These are phyloP conservation scores for Octomys mimax DNA, from an alignment of 2,797 vertebrate species.

Conservation along the genomic window DNA sequence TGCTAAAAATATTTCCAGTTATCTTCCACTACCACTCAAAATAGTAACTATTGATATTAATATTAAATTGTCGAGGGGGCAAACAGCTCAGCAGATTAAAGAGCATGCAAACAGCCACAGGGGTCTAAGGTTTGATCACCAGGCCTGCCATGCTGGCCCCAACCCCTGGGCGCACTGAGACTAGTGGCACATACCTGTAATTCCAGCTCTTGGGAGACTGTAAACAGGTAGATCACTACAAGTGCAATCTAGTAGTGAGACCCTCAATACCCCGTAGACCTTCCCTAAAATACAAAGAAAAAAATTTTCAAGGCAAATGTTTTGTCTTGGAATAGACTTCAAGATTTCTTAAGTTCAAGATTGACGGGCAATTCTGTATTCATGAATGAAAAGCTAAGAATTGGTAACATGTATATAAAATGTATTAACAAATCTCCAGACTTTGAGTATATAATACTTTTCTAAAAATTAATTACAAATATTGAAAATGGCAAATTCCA, in stretches of 20 bases:
- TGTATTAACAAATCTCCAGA: background rate
- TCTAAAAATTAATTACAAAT: background rate
- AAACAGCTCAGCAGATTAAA: no score
- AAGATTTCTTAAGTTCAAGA: background rate
- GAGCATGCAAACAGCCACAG: no score
- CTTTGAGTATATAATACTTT: background rate
- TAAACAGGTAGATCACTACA: no score
- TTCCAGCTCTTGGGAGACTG: no score
- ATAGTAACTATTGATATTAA: background rate
- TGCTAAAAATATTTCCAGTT: background rate
- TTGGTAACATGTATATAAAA: background rate
- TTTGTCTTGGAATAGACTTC: background rate
- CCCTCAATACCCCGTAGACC: no score
- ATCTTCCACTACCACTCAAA: background rate
- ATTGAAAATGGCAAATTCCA: background rate
- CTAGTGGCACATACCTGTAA: no score
- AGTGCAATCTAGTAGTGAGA: no score
- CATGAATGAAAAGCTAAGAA: background rate
- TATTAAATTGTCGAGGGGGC: background rate
- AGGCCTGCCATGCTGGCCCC: no score
- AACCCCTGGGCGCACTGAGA: no score
- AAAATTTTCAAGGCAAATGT: background rate
- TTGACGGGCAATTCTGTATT: background rate
- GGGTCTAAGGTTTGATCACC: no score
- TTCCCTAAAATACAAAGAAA: no score